phyloP scores from a whole-genome alignment of 2,888 invertebrate species.

The Acleris literana region DNA sequence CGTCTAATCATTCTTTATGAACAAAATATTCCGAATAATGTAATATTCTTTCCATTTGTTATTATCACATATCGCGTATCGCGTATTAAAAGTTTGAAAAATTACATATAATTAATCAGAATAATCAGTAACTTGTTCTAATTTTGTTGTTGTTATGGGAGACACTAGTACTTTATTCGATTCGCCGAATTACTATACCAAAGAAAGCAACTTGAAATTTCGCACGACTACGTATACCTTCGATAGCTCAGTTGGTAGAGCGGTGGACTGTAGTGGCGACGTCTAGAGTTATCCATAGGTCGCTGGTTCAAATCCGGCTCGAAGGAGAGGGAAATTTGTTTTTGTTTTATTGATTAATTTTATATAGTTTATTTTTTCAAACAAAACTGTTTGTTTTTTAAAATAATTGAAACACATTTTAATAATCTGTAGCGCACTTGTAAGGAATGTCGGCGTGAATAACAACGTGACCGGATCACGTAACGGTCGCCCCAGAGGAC shows the following conservation, averaged over 20 bases:
- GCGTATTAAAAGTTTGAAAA: too few relatives aligned
- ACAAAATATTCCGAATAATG: too few relatives aligned
- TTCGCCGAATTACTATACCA: neutral
- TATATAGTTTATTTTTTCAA: slow-evolving; percentile 16
- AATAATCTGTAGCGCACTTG: too few relatives aligned
- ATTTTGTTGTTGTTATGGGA: slow-evolving; percentile 12
- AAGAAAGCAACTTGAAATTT: slow-evolving; percentile 46
- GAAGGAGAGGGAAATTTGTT: slow-evolving; percentile 61
- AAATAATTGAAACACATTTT: too few relatives aligned
- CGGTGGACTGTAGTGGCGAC: slow-evolving; percentile 80
- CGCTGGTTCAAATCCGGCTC: slow-evolving; percentile 85
- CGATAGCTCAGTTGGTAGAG: slow-evolving; percentile 85
- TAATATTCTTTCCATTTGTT: neutral
- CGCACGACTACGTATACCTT: slow-evolving; percentile 49
- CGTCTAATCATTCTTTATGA: too few relatives aligned
- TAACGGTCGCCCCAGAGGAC: too few relatives aligned
- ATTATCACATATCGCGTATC: too few relatives aligned
- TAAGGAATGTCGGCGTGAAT: too few relatives aligned
- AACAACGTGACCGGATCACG: too few relatives aligned
- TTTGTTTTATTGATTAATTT: slow-evolving; percentile 39
- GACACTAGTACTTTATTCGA: neutral
- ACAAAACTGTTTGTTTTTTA: too few relatives aligned
- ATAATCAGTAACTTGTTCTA: neutral
- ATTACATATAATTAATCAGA: neutral
- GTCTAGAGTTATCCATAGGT: slow-evolving; percentile 77